phyloP scores from a whole-genome alignment of 1,140 invertebrate species.

The Megalonaias nervosa region DNA sequence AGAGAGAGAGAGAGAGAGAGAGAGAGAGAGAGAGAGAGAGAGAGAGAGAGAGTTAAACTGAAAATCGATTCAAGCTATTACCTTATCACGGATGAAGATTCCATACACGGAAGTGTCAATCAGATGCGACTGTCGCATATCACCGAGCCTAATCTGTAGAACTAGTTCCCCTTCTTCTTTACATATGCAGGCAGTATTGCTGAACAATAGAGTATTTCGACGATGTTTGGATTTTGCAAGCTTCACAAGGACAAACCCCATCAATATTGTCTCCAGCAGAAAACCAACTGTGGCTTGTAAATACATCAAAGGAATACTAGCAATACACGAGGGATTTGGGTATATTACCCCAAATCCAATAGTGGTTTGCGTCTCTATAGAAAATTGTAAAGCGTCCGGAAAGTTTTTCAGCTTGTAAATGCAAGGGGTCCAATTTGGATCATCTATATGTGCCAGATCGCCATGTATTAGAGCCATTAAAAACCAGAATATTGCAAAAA shows the following conservation, averaged over 20 bases:
- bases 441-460: conserved; percentile 81
- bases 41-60: no score
- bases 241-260: conserved; percentile 65
- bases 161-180: conserved; percentile 85
- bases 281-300: conserved; percentile 65
- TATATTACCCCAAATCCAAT: conserved; percentile 77
- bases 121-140: conserved; percentile 64
- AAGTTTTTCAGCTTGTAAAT: conserved; percentile 63
- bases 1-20: no score
- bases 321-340: conserved; percentile 75
- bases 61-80: no score
- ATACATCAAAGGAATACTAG: conserved; percentile 56
- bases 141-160: conserved; percentile 74
- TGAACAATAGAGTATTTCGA: conserved; percentile 66
- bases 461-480: conserved; percentile 84
- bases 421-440: conserved; percentile 69
- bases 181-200: conserved; percentile 64
- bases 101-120: conserved; percentile 79
- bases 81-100: conserved; percentile 55
- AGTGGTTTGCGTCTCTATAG: conserved; percentile 74
- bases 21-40: no score
- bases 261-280: conserved; percentile 63
- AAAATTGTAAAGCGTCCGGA: conserved; percentile 70
- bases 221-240: conserved; percentile 65
- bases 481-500: conserved; percentile 89